These are phyloP conservation scores for Craseonycteris thonglongyai DNA, from an alignment of 2,113 vertebrate genomes.

Conservation along the genomic window DNA sequence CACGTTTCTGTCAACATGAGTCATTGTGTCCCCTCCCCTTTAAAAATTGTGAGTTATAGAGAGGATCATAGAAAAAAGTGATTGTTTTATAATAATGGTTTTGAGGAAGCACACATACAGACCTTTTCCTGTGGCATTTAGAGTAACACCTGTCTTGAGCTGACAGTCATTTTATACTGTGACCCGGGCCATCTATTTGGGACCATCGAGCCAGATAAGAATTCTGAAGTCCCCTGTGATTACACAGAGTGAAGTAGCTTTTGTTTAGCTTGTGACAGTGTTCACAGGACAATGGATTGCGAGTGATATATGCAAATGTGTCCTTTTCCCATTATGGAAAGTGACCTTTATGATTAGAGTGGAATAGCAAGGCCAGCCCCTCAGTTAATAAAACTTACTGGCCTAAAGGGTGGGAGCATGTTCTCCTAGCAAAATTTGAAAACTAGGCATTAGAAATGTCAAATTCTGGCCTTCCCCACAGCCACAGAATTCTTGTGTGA, in stretches of 20 bases:
- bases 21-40: neutral
- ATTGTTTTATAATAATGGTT: neutral
- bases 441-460: neutral
- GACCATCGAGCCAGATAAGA: constrained; percentile 23
- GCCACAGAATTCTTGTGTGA: neutral
- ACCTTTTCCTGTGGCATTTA: neutral
- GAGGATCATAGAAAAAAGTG: neutral
- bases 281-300: constrained; percentile 41
- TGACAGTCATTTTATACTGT: constrained; percentile 35
- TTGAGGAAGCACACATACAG: neutral
- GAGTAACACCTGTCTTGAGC: constrained; percentile 37
- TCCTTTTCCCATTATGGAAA: constrained; percentile 44
- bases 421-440: neutral
- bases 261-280: constrained; percentile 25
- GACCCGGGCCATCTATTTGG: constrained; percentile 25
- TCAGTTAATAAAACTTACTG: constrained; percentile 28
- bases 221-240: neutral
- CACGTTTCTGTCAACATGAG: neutral
- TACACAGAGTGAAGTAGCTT: constrained; percentile 32
- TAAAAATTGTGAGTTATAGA: neutral
- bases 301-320: constrained; percentile 55
- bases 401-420: neutral
- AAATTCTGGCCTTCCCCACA: neutral
- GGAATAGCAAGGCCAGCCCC: constrained; percentile 50
- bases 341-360: constrained; percentile 61